Evolutionary conservation across 2,888 invertebrate species (phyloP).

Genomic region (Tetropium fuscum): DNA sequence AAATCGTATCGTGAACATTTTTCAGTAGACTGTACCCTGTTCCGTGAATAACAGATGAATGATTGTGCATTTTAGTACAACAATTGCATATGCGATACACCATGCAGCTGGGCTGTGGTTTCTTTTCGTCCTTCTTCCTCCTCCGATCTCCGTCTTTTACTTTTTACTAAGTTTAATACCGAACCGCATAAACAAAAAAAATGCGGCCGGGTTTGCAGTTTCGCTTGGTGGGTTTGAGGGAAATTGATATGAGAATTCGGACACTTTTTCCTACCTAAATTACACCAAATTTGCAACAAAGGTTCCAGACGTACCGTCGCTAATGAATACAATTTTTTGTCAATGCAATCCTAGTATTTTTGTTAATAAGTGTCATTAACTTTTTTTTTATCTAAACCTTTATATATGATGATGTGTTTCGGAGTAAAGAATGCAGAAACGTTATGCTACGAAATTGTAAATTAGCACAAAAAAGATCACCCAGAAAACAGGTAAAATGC

Average conservation of each 20-base stretch:
- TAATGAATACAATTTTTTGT: constrained; percentile 22
- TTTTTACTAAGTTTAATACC: constrained; percentile 20
- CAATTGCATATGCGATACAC: constrained; percentile 44
- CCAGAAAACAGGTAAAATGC: constrained; percentile 22
- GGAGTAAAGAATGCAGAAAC: constrained; percentile 25
- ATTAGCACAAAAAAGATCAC: constrained; percentile 16
- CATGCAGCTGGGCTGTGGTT: constrained; percentile 17
- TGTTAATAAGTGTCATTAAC: constrained; percentile 28
- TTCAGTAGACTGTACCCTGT: constrained; percentile 33
- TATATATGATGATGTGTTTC: constrained; percentile 28
- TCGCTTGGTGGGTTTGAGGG: constrained; percentile 20
- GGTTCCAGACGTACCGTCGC: constrained; percentile 30
- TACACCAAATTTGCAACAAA: constrained; percentile 30
- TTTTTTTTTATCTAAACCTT: constrained; percentile 25
- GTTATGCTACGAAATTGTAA: constrained; percentile 26
- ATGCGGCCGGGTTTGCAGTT: constrained; percentile 3
- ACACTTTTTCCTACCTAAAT: constrained; percentile 30
- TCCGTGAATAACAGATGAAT: constrained; percentile 40
- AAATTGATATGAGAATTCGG: constrained; percentile 20
- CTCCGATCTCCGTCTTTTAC: neutral
- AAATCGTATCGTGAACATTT: constrained; percentile 10
- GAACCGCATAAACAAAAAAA: constrained; percentile 10
- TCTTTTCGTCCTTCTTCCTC: neutral
- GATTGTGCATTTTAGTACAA: constrained; percentile 51
- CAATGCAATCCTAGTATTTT: constrained; percentile 1